These are phyloP conservation scores for Raja brachyura DNA, from an alignment of 2,113 vertebrate genomes.

Conservation along the genomic window DNA sequence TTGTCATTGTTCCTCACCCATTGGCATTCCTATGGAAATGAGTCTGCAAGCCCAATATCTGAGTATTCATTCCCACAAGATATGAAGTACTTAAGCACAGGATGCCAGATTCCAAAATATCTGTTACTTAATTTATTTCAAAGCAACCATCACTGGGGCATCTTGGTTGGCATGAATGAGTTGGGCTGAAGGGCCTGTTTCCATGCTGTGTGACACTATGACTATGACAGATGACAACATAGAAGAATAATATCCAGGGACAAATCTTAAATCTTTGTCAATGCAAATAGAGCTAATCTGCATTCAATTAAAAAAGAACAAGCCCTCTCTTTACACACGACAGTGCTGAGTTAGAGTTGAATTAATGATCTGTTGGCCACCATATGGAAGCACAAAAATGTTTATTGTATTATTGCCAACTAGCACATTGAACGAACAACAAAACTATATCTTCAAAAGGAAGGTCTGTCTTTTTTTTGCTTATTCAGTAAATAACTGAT, in stretches of 20 bases:
- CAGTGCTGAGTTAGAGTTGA: not conserved
- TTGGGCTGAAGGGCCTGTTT: no score
- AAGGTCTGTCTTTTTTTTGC: not conserved
- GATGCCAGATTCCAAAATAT: not conserved
- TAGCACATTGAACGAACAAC: not conserved
- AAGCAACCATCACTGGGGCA: no score
- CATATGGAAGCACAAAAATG: not conserved
- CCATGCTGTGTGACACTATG: no score
- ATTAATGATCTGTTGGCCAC: not conserved
- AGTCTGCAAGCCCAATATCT: not conserved
- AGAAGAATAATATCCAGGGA: not conserved
- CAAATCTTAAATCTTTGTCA: not conserved
- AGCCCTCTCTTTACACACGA: not conserved
- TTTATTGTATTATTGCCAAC: not conserved
- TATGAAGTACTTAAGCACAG: no score
- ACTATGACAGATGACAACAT: not conserved
- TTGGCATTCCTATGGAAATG: not conserved
- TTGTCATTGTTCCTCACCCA: not conserved
- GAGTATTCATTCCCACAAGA: no score
- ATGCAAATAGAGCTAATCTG: not conserved
- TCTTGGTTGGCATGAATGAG: no score
- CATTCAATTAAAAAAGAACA: not conserved
- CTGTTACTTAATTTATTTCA: not conserved
- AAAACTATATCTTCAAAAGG: not conserved
- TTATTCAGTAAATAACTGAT: not conserved